Evolutionary conservation across 1,140 invertebrate species (phyloP), one percentile per base, ranked within the genome.

Genomic region (Orussus abietinus): DNA sequence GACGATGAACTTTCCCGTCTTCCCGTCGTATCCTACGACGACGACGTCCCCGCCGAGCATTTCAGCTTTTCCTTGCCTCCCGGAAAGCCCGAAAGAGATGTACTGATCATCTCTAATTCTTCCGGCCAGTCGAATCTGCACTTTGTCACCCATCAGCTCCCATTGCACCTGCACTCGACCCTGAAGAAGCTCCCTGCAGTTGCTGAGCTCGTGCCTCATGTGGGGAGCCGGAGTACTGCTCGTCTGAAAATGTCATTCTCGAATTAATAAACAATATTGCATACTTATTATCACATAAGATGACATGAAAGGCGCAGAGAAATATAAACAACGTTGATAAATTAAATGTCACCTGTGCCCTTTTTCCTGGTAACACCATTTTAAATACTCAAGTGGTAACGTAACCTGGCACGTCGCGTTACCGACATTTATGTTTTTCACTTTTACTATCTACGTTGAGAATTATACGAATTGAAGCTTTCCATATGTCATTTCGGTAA

Each of bases 51-150:
- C 83, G 5, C 87, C 88, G 13, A 90, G 62, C 84, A 87, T 86
- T 61, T 81, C 75, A 0, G 83, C 57, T 9, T 76, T 75, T 3
- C 82, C 84, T 44, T 86, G 78, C 19, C 77, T 78, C 0, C 88
- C 90, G 3, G 87, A 90, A 1, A 92, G 69, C 0, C 91, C 91
- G 45, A 95, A 90, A 1, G 89, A 83, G 65, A 94, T 86, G 57
- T 92, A 95, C 61, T 94, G 86, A 56, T 91, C 84, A 44, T 89
- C 84, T 7, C 77, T 72, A 19, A 93, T 88, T 18, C 80, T 77
- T 0, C 82, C 88, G 1, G 86, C 81, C 7, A 93, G 64, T 7
- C 82, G 82, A 29, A 93, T 83, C 53, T 86, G 80, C 2, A 92
- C 75, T 29, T 80, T 77, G 13, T 90, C 85, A 4, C 78, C 82